A percentile compares a stretch with the other conserved stretches of the same genome.
Evolutionary conservation across 2,113 vertebrate genomes (phyloP).

Genomic region (Datnioides undecimradiatus): DNA sequence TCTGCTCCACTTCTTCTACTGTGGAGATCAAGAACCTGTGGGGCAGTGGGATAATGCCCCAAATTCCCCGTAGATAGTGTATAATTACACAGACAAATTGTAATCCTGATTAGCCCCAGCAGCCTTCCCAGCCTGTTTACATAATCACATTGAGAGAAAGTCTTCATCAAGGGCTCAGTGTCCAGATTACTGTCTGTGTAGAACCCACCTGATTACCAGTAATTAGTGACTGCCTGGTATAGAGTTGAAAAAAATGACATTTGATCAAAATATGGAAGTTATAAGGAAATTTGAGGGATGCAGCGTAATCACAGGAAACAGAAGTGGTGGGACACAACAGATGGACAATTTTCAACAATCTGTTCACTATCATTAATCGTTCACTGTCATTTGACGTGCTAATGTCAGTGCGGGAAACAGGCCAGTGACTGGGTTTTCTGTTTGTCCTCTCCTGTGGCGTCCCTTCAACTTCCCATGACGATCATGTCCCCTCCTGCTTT

Average conservation of each 20-base stretch:
- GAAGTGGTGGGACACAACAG: conserved; percentile 25
- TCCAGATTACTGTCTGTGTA: conserved; percentile 72
- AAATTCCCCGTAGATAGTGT: conserved; percentile 70
- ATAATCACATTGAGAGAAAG: conserved; percentile 78
- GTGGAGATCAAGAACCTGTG: conserved; percentile 59
- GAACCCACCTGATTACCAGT: conserved; percentile 65
- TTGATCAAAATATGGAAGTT: neutral
- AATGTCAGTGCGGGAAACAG: conserved; percentile 29
- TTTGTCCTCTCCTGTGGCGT: conserved; percentile 19
- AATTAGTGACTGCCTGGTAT: conserved; percentile 59
- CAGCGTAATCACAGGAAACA: conserved; percentile 9
- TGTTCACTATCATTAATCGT: conserved; percentile 39
- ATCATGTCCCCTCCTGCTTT: neutral
- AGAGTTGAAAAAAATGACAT: conserved; percentile 14
- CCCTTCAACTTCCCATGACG: conserved; percentile 19
- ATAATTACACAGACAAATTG: conserved; percentile 81
- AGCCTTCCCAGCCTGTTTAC: conserved; percentile 76
- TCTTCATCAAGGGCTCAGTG: conserved; percentile 75
- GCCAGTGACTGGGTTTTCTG: neutral
- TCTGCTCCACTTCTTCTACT: conserved; percentile 26
- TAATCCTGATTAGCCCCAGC: conserved; percentile 80
- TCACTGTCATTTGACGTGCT: conserved; percentile 18
- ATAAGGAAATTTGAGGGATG: neutral
- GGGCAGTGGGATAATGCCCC: conserved; percentile 66
- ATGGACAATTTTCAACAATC: conserved; percentile 59